Evolutionary conservation across 2,888 invertebrate species (phyloP).

Genomic region (Drosophila acutilabella): DNA sequence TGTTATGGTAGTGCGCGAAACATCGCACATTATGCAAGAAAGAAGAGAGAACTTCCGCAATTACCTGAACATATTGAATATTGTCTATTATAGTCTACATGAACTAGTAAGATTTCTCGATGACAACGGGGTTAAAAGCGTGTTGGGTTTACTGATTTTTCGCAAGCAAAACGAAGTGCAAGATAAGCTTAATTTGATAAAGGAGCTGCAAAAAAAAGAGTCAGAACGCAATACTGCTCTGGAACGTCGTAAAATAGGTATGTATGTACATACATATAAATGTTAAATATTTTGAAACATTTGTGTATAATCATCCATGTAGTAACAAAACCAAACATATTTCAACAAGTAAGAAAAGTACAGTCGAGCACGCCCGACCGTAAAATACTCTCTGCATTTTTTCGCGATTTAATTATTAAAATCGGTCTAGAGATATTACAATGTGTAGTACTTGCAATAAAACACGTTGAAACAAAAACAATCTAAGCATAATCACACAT

Average conservation of each 20-base stretch:
- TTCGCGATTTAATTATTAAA: too few relatives aligned
- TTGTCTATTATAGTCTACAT: not conserved
- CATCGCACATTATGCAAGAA: not conserved
- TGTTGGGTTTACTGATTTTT: constrained; percentile 11
- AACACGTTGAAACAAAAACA: too few relatives aligned
- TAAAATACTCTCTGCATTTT: too few relatives aligned
- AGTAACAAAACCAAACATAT: too few relatives aligned
- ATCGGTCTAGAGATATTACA: too few relatives aligned
- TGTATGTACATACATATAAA: not conserved
- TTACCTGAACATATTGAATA: not conserved
- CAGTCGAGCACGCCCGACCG: too few relatives aligned
- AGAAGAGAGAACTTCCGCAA: not conserved
- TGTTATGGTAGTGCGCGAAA: constrained; percentile 20
- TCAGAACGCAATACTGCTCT: constrained; percentile 5
- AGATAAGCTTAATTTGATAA: constrained; percentile 10
- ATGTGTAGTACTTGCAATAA: too few relatives aligned
- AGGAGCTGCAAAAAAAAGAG: not conserved
- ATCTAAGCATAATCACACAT: too few relatives aligned
- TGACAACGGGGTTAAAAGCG: constrained; percentile 14
- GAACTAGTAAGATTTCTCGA: not conserved
- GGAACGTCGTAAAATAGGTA: constrained; percentile 38
- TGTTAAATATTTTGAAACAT: too few relatives aligned
- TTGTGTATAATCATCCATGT: too few relatives aligned
- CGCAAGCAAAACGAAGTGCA: constrained; percentile 38
- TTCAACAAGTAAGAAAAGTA: too few relatives aligned